Base-by-base conservation (phyloP, 1,140 invertebrate species). In the Lanistes nyassanus region DNA sequence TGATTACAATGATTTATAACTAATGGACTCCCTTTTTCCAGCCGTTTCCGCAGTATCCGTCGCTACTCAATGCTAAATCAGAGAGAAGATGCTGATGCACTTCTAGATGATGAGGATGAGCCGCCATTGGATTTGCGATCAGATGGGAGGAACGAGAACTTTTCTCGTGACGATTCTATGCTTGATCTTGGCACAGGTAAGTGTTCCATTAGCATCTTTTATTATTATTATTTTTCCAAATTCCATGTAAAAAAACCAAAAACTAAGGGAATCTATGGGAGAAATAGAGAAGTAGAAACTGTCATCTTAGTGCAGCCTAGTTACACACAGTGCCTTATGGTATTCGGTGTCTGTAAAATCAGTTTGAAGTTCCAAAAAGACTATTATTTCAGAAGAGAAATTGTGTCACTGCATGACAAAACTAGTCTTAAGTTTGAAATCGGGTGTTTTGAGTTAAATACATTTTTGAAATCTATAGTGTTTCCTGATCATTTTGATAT, bases 31-130 rank as follows among this genome's bases (percentile, higher is more conserved):
- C 5, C 19, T 1, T 47, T 47, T 9, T 16, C 42, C 64, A 80
- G 79, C n/a, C 74, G 77, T 21, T 62, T 77, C 62, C 34, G 65
- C 19, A 76, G 65, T 42, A 55, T 75, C 21, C 74, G 70, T 26
- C 74, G 70, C 29, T 80, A 76, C 73, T 68, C 39, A 21, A 39
- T 80, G 29, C 70, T 80, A 9, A 72, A 66, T 62, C 75, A 68
- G 29, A 39, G 74, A 11, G 76, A 79, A 56, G 79, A 79, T 42
- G 65, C 79, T 34, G 79, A 82, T 68, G 69, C 67, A 26, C 39
- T 82, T 67, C 70, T 82, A 51, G 80, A 78, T 66, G 79, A 82
- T 78, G 79, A 80, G 26, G 81, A 80, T 67, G 79, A 80, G 19
- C 79, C 81, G n/a, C 79, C 79, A 29, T 71, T 82, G 29, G 81